phyloP scores from a whole-genome alignment of 30 jellyfish, hydroid and myxozoan species.

The Chrysaora quinquecirrha region DNA sequence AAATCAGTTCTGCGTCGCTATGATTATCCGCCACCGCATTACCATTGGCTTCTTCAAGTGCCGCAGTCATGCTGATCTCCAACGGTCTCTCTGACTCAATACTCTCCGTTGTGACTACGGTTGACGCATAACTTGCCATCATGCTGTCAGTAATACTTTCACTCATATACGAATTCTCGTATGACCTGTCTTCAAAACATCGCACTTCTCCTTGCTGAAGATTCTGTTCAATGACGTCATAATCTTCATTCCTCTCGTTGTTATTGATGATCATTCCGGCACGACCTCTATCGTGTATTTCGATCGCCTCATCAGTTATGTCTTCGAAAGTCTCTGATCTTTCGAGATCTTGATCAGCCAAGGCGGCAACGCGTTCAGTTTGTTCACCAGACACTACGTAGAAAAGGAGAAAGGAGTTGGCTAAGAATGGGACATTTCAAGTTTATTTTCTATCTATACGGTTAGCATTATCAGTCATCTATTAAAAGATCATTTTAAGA shows the following conservation, averaged over 20 bases:
- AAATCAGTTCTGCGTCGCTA: background rate
- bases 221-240: slow-evolving; percentile 90
- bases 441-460: background rate
- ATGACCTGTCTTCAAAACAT: slow-evolving; percentile 91
- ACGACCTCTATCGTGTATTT: slow-evolving; percentile 74
- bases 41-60: background rate
- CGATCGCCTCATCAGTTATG: slow-evolving; percentile 92
- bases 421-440: slow-evolving; percentile 72
- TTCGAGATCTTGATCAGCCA: slow-evolving; percentile 76
- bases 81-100: slow-evolving; percentile 84
- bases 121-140: slow-evolving; percentile 57
- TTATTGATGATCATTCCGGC: slow-evolving; percentile 85
- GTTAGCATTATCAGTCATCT: background rate
- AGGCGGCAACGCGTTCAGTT: slow-evolving; percentile 26
- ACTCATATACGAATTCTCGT: slow-evolving; percentile 64
- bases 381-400: slow-evolving; percentile 67
- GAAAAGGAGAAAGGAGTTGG: slow-evolving; percentile 83
- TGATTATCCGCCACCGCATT: background rate
- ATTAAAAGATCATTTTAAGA: background rate
- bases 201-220: slow-evolving; percentile 80
- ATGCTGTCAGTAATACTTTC: slow-evolving; percentile 47
- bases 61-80: slow-evolving; percentile 74
- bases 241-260: slow-evolving; percentile 96
- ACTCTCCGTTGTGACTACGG: slow-evolving; percentile 46
- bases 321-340: slow-evolving; percentile 92